Base-by-base conservation (phyloP, 1,140 invertebrate species). In the Lerema accius region DNA sequence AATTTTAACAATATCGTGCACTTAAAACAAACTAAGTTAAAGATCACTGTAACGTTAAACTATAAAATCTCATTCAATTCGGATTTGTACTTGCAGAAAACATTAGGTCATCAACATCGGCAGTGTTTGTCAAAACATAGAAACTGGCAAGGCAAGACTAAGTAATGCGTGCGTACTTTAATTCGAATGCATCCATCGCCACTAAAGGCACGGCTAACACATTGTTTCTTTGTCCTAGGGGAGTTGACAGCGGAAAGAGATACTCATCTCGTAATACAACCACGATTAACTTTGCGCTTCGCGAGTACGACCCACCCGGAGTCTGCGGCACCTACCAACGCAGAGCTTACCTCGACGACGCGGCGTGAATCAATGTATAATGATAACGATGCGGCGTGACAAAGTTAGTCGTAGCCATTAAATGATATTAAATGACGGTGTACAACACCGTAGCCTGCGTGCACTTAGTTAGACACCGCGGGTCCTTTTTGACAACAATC, bases 81-180 rank as follows among this genome's bases (percentile, higher is more conserved):
- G 85, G 84, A 89, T 89, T 89, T 89, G 86, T 89, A 89, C 86
- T 89, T 85, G 86, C 84, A 86, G 78, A 84, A 84, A 85, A 84
- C 71, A 84, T 83, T 83, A 82, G 78, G 79, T 84, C 76, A 79
- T 78, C 69, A 83, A 83, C 77, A 83, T 82, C 81, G 85, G 84
- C 84, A 85, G 81, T 87, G 80, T 80, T 76, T 84, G 76, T 81
- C 76, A 86, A 82, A 87, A 88, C 86, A 89, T 89, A 89, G 86
- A 89, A 81, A 88, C 84, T 85, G 86, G 86, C 86, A 86, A 88
- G 84, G 78, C 86, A 85, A n/a, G n/a, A n/a, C n/a, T n/a, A n/a
- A 86, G 83, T 80, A 73, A 71, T 84, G 82, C 86, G 86, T 87
- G 86, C 86, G 84, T 84, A 86, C 84, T 89, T 82, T 65, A 64